A percentile compares a stretch with the other conserved stretches of the same genome.
These are phyloP conservation scores for Ia io DNA, from an alignment of 2,113 vertebrate genomes.

Conservation along the genomic window DNA sequence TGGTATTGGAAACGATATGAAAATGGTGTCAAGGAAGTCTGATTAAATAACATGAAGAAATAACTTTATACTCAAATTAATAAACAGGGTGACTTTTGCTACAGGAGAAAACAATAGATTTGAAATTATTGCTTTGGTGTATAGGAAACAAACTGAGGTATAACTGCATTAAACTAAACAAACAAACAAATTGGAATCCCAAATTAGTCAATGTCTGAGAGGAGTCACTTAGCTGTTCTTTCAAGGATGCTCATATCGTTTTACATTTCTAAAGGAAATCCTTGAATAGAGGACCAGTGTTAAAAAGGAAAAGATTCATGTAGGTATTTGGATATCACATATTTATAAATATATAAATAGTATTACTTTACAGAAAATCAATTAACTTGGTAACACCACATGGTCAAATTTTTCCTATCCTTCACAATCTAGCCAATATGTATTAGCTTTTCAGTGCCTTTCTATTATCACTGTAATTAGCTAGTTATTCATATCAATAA, in stretches of 20 bases:
- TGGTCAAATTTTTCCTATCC: neutral
- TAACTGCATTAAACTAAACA: neutral
- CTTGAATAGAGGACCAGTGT: neutral
- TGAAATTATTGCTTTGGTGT: neutral
- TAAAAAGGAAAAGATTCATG: neutral
- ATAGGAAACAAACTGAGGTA: conserved; percentile 1
- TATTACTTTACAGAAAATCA: neutral
- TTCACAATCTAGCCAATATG: neutral
- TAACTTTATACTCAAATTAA: conserved; percentile 28
- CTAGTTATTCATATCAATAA: neutral
- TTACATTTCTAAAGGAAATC: neutral
- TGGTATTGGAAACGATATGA: neutral
- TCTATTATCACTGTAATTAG: neutral
- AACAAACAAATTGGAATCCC: neutral
- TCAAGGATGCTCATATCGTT: neutral
- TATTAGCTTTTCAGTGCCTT: neutral
- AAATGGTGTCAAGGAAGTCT: neutral
- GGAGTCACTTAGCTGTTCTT: neutral
- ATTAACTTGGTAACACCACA: neutral
- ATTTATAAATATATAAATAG: neutral
- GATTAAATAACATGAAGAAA: conserved; percentile 19
- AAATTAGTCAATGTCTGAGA: neutral
- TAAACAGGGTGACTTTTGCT: neutral
- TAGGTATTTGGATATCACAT: neutral
- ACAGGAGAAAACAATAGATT: neutral